Base-by-base conservation (phyloP, 37 sponge, comb jelly and placozoan species). In the Crambe crambe region DNA sequence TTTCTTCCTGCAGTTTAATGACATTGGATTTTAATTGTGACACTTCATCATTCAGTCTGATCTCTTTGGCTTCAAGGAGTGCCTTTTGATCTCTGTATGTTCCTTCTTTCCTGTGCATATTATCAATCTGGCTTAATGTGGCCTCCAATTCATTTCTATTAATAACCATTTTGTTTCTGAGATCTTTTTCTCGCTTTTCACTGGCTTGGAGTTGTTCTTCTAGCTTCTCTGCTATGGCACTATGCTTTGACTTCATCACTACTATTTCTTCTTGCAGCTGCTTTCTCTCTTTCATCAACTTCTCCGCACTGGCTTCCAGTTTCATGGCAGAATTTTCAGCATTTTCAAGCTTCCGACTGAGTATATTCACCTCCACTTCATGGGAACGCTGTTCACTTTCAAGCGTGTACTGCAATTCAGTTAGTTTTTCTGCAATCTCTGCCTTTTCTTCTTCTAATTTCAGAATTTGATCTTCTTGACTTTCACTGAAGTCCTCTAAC, bases 341-440 rank as follows among this genome's bases (percentile, higher is more conserved):
- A 43, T 66, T 31, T 4, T 68, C 56, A 2, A 79, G 36, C 44
- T 79, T 66, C 12, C 36, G 54, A 42, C 22, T 59, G 1, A 80
- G 62, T 3, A 37, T 71, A 54, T 71, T 68, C 18, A 80, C 61
- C 6, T 69, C 42, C 9, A n/a, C 63, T 58, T 68, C 81, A 57
- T 58, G 72, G 23, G 42, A 26, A 21, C 23, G n/a, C 20, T 56
- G 42, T 38, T 66, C n/a, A 35, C 57, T 66, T n/a, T 42, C 57
- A 18, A 47, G 57, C 21, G 22, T 2, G 20, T 44, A 5, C 12
- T 80, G 72, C 23, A 80, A 37, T n/a, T 18, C 29, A 58, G 26
- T 27, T 10, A 70, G 2, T 10, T 56, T 26, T 36, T 32, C 43
- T 10, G 31, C 2, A 0, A 58, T 35, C 42, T 70, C 8, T 37